Evolutionary conservation across 2,888 invertebrate genomes (phyloP).

Genomic region (Darwinula stevensoni): DNA sequence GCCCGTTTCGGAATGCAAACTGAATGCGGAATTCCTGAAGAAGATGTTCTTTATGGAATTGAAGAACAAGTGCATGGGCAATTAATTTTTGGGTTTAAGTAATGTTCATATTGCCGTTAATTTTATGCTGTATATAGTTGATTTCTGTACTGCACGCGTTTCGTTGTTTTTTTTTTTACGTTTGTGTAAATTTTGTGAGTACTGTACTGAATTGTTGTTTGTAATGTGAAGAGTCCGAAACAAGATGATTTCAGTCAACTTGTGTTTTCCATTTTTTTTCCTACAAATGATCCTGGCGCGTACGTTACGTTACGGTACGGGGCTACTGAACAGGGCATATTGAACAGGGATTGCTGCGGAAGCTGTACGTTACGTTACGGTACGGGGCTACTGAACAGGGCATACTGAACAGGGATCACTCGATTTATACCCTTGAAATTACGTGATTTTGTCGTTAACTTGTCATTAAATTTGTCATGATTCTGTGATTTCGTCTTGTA

Average conservation of each 20-base stretch:
- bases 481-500: constrained; percentile 2
- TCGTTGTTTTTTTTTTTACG: constrained; percentile 2
- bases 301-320: constrained; percentile 2
- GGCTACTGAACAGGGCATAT: constrained; percentile 2
- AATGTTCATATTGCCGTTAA: constrained; percentile 2
- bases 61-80: constrained; percentile 2
- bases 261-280: constrained; percentile 2
- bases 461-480: constrained; percentile 2
- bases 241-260: constrained; percentile 2
- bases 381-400: constrained; percentile 2
- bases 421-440: constrained; percentile 2
- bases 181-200: constrained; percentile 2
- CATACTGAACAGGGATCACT: constrained; percentile 2
- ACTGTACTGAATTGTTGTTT: constrained; percentile 2
- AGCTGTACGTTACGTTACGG: constrained; percentile 2
- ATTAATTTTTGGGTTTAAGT: constrained; percentile 2
- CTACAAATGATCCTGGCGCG: constrained; percentile 1
- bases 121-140: constrained; percentile 2
- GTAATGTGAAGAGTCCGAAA: constrained; percentile 2
- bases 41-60: constrained; percentile 2
- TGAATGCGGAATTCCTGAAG: constrained; percentile 2
- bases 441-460: constrained; percentile 2
- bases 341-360: constrained; percentile 2
- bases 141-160: constrained; percentile 1
- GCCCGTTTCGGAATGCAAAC: constrained; percentile 2